A percentile compares a stretch with the other conserved stretches of the same genome.
Evolutionary conservation across 2,888 invertebrate genomes (phyloP).

Genomic region (Parnassius glacialis): DNA sequence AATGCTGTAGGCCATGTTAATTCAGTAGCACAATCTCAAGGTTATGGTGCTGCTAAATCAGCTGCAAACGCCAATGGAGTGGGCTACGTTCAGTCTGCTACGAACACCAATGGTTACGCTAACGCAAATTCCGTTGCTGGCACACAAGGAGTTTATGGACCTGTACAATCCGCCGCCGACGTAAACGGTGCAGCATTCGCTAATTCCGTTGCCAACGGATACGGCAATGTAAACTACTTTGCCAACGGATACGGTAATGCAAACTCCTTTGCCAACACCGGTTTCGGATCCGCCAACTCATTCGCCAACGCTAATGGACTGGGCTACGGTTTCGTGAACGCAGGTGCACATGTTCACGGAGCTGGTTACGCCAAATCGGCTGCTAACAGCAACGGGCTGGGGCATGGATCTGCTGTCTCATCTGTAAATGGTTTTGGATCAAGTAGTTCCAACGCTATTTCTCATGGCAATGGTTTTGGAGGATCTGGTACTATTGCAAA

Average conservation of each 20-base stretch:
- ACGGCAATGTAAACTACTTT: conserved; percentile 32
- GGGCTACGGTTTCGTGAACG: conserved; percentile 30
- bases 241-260: conserved; percentile 31
- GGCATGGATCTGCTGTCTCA: conserved; percentile 41
- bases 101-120: conserved; percentile 50
- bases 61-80: conserved; percentile 37
- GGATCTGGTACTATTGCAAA: conserved; percentile 48
- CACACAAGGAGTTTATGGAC: conserved; percentile 34
- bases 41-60: conserved; percentile 39
- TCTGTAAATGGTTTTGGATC: conserved; percentile 42
- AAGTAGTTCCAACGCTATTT: conserved; percentile 34
- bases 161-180: conserved; percentile 37
- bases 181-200: conserved; percentile 34
- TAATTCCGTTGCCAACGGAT: conserved; percentile 31
- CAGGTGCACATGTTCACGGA: conserved; percentile 34
- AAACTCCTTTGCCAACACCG: conserved; percentile 28
- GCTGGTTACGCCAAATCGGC: conserved; percentile 29
- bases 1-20: conserved; percentile 36
- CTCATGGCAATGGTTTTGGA: conserved; percentile 34
- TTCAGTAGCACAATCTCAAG: conserved; percentile 45
- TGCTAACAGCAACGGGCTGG: conserved; percentile 35
- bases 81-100: conserved; percentile 34
- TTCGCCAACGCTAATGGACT: conserved; percentile 24
- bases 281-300: conserved; percentile 28
- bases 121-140: conserved; percentile 46